Evolutionary conservation across 53 echinoderm and acorn worm species (phyloP), one percentile per base, ranked within the genome.

Genomic region (Glandiceps talaboti): DNA sequence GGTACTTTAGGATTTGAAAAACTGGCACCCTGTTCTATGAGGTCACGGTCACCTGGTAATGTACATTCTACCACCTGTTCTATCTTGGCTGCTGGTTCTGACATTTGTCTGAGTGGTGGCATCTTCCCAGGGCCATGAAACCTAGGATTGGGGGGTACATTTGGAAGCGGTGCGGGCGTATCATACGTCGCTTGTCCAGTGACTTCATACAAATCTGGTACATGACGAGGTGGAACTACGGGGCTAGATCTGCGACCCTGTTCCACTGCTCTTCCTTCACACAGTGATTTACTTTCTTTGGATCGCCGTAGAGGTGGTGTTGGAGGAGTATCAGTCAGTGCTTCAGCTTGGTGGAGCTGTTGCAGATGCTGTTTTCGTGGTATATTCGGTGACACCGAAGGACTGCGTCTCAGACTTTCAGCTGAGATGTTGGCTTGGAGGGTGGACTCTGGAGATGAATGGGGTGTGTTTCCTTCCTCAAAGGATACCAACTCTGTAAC

Each of bases 401-500:
- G 32, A 1, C 79, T 78, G 14, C 31, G 31, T 78, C 32, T 27
- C n/a, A 32, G 30, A 1, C 32, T 78, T 25, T 30, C 79, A 1
- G 79, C 32, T 1, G 76, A 76, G 14, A 31, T 30, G 31, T 31
- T 32, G 32, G 79, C 30, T 1, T 31, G 33, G 6, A 32, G 79
- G 26, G 31, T 45, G 6, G 64, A 45, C 20, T 45, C 64, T 20
- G 64, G 64, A 45, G 64, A 45, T 6, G 64, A 45, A 45, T 45
- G 64, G 6, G 64, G 64, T 6, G 64, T 45, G 64, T 45, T 45
- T 6, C 64, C 64, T 33, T 93, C 94, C 32, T 94, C 94, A 87
- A 94, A 94, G 25, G 84, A 84, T 75, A 94, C 89, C 76, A 94
- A 75, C 81, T 94, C 94, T 94, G 82, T 32, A 82, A 84, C 32